Conservation (phyloP, 2,113 vertebrate genomes). For the Bostrychus sinensis region DNA sequence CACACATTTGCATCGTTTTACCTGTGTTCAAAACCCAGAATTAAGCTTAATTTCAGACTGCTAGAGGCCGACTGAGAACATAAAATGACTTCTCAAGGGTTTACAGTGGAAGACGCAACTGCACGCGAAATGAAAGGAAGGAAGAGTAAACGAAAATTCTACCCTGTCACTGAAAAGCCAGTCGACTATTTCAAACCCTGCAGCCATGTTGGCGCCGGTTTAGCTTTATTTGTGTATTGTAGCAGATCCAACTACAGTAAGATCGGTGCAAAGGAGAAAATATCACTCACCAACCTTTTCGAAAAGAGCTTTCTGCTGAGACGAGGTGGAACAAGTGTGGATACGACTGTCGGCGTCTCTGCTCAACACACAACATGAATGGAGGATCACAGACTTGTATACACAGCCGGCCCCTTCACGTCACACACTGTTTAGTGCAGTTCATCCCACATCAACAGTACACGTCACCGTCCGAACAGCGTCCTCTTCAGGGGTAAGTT, state of each 20-base stretch:
- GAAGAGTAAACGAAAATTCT: neutral
- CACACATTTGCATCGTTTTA: too few relatives aligned
- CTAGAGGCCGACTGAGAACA: neutral
- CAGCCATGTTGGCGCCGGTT: slow-evolving; percentile 30
- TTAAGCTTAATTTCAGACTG: neutral
- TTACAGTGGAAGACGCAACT: neutral
- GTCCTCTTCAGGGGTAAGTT: slow-evolving; percentile 5
- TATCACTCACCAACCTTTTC: slow-evolving; percentile 56
- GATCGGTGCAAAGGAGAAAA: neutral
- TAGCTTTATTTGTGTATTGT: neutral
- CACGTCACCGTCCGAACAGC: slow-evolving; percentile 14
- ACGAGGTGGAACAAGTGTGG: slow-evolving; percentile 15
- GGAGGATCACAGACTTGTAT: slow-evolving; percentile 34
- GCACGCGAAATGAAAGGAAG: neutral
- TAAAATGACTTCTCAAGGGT: neutral
- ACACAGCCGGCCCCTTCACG: slow-evolving; percentile 52
- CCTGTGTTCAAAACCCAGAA: too few relatives aligned
- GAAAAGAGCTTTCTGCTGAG: slow-evolving; percentile 8
- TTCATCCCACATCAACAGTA: neutral
- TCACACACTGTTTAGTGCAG: slow-evolving; percentile 42
- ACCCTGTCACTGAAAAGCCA: neutral
- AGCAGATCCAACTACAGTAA: rapidly evolving
- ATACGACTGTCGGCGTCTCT: neutral
- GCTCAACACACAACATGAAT: slow-evolving; percentile 60
- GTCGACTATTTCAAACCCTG: neutral